Percentiles rank a stretch among this genome's conserved stretches.
phyloP scores from a whole-genome alignment of 2,888 invertebrate species.

The Drosophila peninsularis region DNA sequence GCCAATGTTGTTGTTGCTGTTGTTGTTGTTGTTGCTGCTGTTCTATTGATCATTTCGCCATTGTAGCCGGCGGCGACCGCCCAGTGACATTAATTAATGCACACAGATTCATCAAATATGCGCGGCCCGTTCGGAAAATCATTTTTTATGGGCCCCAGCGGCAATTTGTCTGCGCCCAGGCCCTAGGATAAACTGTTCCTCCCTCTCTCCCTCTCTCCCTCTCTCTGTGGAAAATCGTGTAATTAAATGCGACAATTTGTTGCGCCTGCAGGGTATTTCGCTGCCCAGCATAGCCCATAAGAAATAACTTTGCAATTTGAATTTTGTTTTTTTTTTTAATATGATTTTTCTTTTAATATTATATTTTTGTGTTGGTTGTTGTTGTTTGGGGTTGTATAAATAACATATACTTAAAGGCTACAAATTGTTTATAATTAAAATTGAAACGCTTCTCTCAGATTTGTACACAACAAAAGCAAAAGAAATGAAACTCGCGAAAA shows the following conservation, averaged over 20 bases:
- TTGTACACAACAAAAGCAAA: constrained; percentile 33
- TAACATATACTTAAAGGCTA: constrained; percentile 69
- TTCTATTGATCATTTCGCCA: constrained; percentile 74
- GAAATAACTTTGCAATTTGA: constrained; percentile 34
- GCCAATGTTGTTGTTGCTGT: constrained; percentile 43
- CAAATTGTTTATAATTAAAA: constrained; percentile 47
- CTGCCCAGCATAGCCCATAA: constrained; percentile 20
- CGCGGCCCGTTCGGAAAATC: constrained; percentile 75
- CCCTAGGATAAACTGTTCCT: constrained; percentile 49
- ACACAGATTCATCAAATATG: constrained; percentile 77
- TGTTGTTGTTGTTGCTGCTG: constrained; percentile 30
- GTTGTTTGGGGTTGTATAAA: constrained; percentile 62
- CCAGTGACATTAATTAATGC: constrained; percentile 80
- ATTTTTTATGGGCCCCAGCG: constrained; percentile 68
- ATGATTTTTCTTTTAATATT: constrained; percentile 61
- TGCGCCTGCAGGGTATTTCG: constrained; percentile 41
- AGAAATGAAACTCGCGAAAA: constrained; percentile 34
- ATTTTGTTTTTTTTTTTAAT: constrained; percentile 49
- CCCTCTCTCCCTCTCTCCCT: background rate
- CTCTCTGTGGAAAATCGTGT: constrained; percentile 67
- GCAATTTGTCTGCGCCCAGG: constrained; percentile 67
- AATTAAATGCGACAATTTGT: constrained; percentile 82
- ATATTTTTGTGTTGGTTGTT: constrained; percentile 42
- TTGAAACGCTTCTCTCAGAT: constrained; percentile 27
- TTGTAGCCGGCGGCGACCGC: constrained; percentile 63